phyloP scores from a whole-genome alignment of 2,888 invertebrate genomes.

The Xestia xanthographa region DNA sequence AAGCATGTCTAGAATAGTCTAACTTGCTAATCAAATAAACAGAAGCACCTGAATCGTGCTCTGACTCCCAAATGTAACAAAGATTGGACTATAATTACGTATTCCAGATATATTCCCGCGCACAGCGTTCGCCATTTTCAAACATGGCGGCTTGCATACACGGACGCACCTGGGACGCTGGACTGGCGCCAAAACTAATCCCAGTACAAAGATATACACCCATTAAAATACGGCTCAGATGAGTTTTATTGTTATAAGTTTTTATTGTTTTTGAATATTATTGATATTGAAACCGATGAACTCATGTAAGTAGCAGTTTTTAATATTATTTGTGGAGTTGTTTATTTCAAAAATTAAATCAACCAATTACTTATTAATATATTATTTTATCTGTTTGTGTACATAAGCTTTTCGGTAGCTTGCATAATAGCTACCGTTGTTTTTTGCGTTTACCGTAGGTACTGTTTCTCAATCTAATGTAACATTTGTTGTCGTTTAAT shows the following conservation, averaged over 20 bases:
- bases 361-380: background rate
- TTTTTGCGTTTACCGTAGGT: too few species aligned
- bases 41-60: slow-evolving; percentile 38
- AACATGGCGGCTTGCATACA: slow-evolving; percentile 54
- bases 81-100: slow-evolving; percentile 47
- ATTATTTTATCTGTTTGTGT: background rate
- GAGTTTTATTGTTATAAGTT: slow-evolving; percentile 28
- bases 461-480: background rate
- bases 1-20: background rate
- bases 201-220: slow-evolving; percentile 50
- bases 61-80: slow-evolving; percentile 20
- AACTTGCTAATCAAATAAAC: slow-evolving; percentile 22
- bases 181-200: slow-evolving; percentile 63
- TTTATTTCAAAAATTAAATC: background rate
- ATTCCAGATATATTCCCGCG: slow-evolving; percentile 50
- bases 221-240: slow-evolving; percentile 33
- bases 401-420: background rate
- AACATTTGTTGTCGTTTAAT: background rate
- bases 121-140: slow-evolving; percentile 33
- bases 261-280: slow-evolving; percentile 9
- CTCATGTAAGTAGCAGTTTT: background rate
- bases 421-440: background rate
- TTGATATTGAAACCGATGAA: slow-evolving; percentile 8
- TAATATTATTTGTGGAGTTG: background rate
- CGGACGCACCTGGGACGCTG: slow-evolving; percentile 59